A percentile compares a stretch with the other conserved stretches of the same genome.
These are phyloP conservation scores for Hippolais icterina DNA, from an alignment of 2,113 vertebrate genomes.

Conservation along the genomic window DNA sequence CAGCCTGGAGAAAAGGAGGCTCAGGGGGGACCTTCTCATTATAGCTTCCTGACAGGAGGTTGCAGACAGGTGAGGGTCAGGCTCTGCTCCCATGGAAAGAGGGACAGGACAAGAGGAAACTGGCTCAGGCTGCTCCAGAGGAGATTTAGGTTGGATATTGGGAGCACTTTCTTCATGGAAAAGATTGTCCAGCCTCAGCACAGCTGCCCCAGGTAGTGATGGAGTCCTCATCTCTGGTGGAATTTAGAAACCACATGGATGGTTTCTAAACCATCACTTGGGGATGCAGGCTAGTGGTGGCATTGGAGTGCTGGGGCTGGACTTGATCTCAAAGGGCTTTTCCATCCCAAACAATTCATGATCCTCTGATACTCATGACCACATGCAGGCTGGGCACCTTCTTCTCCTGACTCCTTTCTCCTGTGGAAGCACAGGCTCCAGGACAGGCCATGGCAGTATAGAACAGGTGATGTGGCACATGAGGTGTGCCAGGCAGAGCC, in stretches of 20 bases:
- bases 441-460: fast-evolving
- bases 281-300: neutral
- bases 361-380: neutral
- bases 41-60: neutral
- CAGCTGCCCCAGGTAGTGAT: neutral
- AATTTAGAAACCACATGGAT: neutral
- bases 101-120: too few relatives aligned
- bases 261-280: neutral
- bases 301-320: neutral
- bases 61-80: neutral
- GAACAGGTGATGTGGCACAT: neutral
- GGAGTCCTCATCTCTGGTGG: neutral
- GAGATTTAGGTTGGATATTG: neutral
- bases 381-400: fast-evolving
- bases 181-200: neutral
- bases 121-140: neutral
- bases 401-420: neutral
- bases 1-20: neutral
- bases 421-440: fast-evolving
- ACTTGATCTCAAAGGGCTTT: neutral
- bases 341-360: neutral
- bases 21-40: fast-evolving
- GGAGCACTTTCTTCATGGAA: neutral
- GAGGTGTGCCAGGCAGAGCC: neutral
- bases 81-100: neutral